Base-by-base conservation (phyloP, 2,113 vertebrate genomes). In the Otolemur garnettii region DNA sequence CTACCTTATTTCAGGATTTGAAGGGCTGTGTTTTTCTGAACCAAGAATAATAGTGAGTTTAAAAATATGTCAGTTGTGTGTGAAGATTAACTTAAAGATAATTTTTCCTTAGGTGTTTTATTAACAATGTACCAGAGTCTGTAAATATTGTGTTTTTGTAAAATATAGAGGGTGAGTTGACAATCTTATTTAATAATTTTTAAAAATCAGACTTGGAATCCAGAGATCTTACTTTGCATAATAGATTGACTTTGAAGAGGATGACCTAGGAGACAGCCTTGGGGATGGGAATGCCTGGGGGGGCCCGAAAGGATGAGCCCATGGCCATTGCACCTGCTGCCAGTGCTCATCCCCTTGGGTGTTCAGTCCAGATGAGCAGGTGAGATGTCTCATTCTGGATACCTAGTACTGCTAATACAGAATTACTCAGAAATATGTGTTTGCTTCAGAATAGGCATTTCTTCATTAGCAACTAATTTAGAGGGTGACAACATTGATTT, bases 271-370 rank as follows among this genome's bases (percentile, higher is more conserved):
- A 45, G 50, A 60, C 2, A 33, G 8, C 26, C 11, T 42, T 28
- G n/a, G 59, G 79, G 28, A 68, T 0, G 3, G 6, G 7, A 30
- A 10, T 42, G 26, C 19, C 4, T 3, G 0, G 14, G 3, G n/a
- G 22, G 10, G 18, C 9, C 6, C 77, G 17, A 26, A 35, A 81
- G 33, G 24, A n/a, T 74, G 19, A 28, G 12, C 1, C 4, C 1
- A 26, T 19, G 10, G 0, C 26, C 19, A 12, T 0, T 11, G 26
- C 2, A 19, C 2, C 18, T 71, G 45, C 53, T 28, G 11, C 42
- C 0, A 14, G 11, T 26, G 0, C 0, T 18, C 59, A n/a, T 7
- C 9, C 35, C 19, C n/a, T 18, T 6, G 7, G 60, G 24, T 53
- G 91, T 86, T 74, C 21, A 68, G 83, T 19, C 15, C 24, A 33